Evolutionary conservation across 2,888 invertebrate species (phyloP).

Genomic region (Agrilus cyanescens): DNA sequence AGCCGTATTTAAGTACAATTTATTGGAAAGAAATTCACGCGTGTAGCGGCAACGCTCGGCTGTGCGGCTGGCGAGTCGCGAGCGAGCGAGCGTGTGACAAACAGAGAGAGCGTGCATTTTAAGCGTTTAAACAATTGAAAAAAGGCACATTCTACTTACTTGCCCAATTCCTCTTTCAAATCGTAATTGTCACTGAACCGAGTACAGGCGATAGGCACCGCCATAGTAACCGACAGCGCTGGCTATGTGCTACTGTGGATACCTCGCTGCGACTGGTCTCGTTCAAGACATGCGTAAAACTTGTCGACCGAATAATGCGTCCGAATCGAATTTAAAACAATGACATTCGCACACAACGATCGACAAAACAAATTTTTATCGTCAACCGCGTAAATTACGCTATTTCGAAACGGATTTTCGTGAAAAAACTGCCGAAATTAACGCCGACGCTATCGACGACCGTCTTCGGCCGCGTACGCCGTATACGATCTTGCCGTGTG

Average conservation of each 20-base stretch:
- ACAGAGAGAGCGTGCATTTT: no score
- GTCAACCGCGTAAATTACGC: no score
- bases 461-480: no score
- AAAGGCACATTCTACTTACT: conserved; percentile 54
- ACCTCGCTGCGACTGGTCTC: conserved; percentile 20
- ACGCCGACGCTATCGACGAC: no score
- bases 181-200: conserved; percentile 99
- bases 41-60: neutral
- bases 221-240: conserved; percentile 47
- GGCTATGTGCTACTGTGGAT: conserved; percentile 28
- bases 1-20: no score
- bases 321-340: neutral
- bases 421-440: neutral
- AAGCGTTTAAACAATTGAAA: no score
- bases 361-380: neutral
- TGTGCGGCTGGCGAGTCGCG: neutral
- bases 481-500: no score
- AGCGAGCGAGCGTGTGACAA: neutral
- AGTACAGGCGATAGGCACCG: conserved; percentile 84
- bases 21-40: neutral
- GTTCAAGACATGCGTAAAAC: conserved; percentile 12
- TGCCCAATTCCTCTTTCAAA: conserved; percentile 98
- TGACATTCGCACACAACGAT: conserved; percentile 1
- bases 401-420: neutral
- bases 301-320: conserved; percentile 7